Conservation (phyloP, 2,113 vertebrate genomes). For the Crotophaga sulcirostris region DNA sequence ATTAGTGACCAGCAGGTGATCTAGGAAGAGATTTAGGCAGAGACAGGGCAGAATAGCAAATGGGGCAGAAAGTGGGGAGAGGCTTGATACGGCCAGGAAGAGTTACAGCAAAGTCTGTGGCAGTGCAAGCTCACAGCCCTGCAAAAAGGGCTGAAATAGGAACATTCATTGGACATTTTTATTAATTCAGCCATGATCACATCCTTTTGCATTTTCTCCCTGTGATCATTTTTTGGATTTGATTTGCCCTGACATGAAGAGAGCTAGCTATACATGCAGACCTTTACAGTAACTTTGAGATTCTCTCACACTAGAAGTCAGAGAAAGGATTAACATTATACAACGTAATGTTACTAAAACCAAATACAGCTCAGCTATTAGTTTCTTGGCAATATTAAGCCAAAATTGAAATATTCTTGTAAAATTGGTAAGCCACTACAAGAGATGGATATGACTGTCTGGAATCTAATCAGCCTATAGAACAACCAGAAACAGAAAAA, state of each 20-base stretch:
- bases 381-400: not conserved
- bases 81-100: not conserved
- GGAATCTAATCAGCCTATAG: not conserved
- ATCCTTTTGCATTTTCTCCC: not conserved
- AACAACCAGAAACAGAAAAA: not conserved
- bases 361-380: not conserved
- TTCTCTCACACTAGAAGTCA: not conserved
- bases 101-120: not conserved
- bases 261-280: not conserved
- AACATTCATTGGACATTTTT: not conserved
- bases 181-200: not conserved
- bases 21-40: not conserved
- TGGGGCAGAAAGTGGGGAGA: not conserved
- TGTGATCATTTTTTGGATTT: not conserved
- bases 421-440: not conserved
- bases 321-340: not conserved
- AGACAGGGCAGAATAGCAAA: not conserved
- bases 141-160: not conserved
- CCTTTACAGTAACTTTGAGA: not conserved
- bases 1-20: not conserved
- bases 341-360: not conserved
- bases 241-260: not conserved
- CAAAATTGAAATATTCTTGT: not conserved
- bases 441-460: not conserved
- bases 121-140: not conserved